These are phyloP conservation scores for Archegozetes longisetosus DNA, from an alignment of 1,140 invertebrate species.

Conservation along the genomic window DNA sequence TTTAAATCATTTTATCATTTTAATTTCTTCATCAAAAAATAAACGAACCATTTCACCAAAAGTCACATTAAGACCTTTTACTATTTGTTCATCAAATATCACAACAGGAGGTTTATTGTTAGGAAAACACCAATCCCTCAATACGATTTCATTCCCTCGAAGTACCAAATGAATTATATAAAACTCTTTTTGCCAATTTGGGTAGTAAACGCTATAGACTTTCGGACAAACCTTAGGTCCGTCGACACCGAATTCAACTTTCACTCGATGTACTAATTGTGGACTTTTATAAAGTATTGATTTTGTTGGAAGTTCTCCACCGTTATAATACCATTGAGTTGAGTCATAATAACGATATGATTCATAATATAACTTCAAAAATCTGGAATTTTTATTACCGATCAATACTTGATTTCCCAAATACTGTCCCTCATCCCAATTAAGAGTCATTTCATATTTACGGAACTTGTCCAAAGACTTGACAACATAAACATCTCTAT, in stretches of 20 bases:
- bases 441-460: no score
- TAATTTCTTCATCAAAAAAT: no score
- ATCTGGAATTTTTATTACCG: slow-evolving; percentile 25
- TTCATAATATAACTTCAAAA: slow-evolving; percentile 24
- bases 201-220: slow-evolving; percentile 19
- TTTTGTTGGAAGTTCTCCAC: slow-evolving; percentile 25
- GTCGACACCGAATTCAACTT: slow-evolving; percentile 24
- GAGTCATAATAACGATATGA: slow-evolving; percentile 24
- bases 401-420: slow-evolving; percentile 25
- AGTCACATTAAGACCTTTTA: slow-evolving; percentile 24
- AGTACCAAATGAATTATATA: slow-evolving; percentile 25
- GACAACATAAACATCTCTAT: no score
- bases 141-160: slow-evolving; percentile 22
- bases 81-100: slow-evolving; percentile 26
- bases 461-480: no score
- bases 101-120: no score
- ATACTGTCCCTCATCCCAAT: no score
- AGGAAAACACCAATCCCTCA: no score
- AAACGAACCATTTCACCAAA: slow-evolving; percentile 29
- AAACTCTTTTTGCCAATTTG: slow-evolving; percentile 14
- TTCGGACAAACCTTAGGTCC: slow-evolving; percentile 20
- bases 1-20: no score
- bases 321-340: slow-evolving; percentile 27
- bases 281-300: slow-evolving; percentile 22
- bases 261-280: slow-evolving; percentile 25